Evolutionary conservation across 2,113 vertebrate species (phyloP).

Genomic region (Leucoraja erinaceus): DNA sequence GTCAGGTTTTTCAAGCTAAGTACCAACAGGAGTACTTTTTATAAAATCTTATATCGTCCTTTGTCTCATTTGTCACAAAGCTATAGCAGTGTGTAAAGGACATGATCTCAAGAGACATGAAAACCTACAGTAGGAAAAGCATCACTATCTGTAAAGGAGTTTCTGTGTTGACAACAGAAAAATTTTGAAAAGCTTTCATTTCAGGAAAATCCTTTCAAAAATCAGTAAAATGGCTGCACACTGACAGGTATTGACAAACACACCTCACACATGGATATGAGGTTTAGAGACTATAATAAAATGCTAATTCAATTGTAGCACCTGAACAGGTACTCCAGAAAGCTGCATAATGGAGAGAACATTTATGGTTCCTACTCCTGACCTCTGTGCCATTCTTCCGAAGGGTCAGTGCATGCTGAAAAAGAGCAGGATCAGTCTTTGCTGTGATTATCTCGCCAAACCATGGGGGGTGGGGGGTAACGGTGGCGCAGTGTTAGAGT

Average conservation of each 20-base stretch:
- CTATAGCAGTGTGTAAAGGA: not conserved
- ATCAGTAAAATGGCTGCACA: not conserved
- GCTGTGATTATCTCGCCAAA: not conserved
- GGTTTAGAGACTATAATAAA: not conserved
- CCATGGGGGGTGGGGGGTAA: no score
- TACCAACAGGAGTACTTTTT: not conserved
- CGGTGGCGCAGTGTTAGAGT: no score
- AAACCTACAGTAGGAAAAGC: not conserved
- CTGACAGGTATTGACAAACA: not conserved
- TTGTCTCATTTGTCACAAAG: slow-evolving; percentile 17
- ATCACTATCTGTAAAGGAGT: not conserved
- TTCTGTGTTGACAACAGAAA: not conserved
- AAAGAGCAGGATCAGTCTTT: not conserved
- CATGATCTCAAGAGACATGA: not conserved
- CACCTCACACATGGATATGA: not conserved
- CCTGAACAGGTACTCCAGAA: not conserved
- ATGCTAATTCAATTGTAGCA: not conserved
- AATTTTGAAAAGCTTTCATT: not conserved
- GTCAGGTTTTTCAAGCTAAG: slow-evolving; percentile 2
- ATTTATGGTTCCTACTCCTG: not conserved
- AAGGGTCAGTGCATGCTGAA: not conserved
- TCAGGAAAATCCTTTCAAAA: not conserved
- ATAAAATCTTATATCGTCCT: not conserved
- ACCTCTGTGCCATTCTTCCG: not conserved
- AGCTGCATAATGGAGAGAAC: not conserved